Evolutionary conservation across 2,888 invertebrate genomes (phyloP), one percentile per base, ranked within the genome.

Genomic region (Tupiocoris notatus): DNA sequence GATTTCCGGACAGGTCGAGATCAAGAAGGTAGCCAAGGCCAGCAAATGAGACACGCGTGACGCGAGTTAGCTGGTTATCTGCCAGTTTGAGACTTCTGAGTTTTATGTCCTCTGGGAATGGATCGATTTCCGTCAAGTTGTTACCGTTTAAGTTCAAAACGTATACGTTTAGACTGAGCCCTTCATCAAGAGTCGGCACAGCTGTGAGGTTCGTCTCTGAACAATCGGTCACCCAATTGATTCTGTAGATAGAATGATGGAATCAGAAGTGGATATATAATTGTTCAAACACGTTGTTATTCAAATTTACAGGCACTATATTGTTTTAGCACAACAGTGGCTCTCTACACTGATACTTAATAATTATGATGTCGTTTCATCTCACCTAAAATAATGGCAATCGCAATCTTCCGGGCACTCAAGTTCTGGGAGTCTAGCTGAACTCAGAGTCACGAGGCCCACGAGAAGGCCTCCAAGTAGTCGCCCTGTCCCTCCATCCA

Each of bases 181-280:
- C 90, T 73, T 89, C 88, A 81, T 89, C 88, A 0, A 90, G 91
- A n/a, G 78, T 78, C 0, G 80, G 80, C 24, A 91, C 88, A 78
- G 87, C 86, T 0, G 91, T 91, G 76, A 91, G 86, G 84, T 91
- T 90, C 84, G 90, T 90, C 81, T 90, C 90, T 0, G 91, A 91
- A 81, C 91, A 91, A 82, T 91, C 91, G 1, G 91, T 91, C 81
- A 91, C 91, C 91, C 90, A 91, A 84, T 91, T 91, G 81, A 91
- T 88, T 78, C 91, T 87, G 76, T n/a, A 71, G 59, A 1, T 3
- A 18, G 1, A 57, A 57, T 57, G 57, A n/a, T 2, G 2, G 7
- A 57, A 6, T 6, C 57, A 6, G n/a, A 17, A 57, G 57, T 2
- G 18, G 57, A n/a, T n/a, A n/a, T n/a, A n/a, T 56, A 56, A 56